phyloP scores from a whole-genome alignment of 1,140 invertebrate genomes.

The Acyrthosiphon pisum region DNA sequence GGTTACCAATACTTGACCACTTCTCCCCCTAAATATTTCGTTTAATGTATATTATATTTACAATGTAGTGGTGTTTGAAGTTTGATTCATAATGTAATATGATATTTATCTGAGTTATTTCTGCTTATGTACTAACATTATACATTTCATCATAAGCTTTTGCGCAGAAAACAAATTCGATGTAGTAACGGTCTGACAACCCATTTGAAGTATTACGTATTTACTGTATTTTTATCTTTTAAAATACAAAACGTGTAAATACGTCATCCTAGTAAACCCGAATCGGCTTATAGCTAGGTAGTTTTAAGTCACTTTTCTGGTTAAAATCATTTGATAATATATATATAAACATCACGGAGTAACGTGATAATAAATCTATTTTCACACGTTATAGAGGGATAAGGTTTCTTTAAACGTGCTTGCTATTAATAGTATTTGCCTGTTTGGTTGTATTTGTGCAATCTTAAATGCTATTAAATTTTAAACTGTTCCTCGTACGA shows the following conservation, averaged over 20 bases:
- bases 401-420: neutral
- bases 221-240: constrained; percentile 23
- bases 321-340: constrained; percentile 24
- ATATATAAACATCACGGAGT: neutral
- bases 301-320: neutral
- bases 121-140: neutral
- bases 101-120: neutral
- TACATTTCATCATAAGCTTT: constrained; percentile 26
- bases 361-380: constrained; percentile 11
- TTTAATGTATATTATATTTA: neutral
- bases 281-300: constrained; percentile 9
- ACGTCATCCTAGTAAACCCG: constrained; percentile 1
- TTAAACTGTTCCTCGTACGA: neutral
- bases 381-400: neutral
- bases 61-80: neutral
- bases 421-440: neutral
- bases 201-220: constrained; percentile 10
- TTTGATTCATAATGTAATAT: neutral
- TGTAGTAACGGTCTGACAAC: constrained; percentile 13
- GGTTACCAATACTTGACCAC: neutral
- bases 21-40: neutral
- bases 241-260: constrained; percentile 38
- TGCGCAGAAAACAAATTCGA: neutral
- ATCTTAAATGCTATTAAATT: neutral
- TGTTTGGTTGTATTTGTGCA: neutral